Evolutionary conservation across 2,797 vertebrate genomes (phyloP).

Genomic region (Coregonus suidteri): DNA sequence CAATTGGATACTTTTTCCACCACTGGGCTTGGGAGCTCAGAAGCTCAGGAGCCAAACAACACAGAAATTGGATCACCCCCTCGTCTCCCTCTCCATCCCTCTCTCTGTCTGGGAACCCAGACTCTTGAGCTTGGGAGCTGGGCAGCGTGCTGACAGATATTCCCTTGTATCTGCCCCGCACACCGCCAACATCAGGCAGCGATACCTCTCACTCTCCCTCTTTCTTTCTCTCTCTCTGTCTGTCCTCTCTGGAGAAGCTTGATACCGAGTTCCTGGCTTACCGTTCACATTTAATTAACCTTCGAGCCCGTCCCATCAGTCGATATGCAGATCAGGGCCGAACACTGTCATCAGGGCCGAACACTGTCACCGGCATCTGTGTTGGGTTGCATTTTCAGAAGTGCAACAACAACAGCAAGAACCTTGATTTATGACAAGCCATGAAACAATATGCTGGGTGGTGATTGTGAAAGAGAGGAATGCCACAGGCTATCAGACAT

Average conservation of each 20-base stretch:
- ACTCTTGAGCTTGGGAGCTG: constrained; percentile 12
- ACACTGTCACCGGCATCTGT: constrained; percentile 49
- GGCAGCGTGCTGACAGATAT: constrained; percentile 41
- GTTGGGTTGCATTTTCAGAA: not conserved
- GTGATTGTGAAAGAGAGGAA: constrained; percentile 7
- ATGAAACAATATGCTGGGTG: not conserved
- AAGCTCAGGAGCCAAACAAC: too few relatives aligned
- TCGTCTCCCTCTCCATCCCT: too few relatives aligned
- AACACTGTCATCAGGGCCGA: constrained; percentile 66
- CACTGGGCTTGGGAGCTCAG: too few relatives aligned
- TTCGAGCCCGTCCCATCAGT: constrained; percentile 74
- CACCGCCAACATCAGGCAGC: constrained; percentile 59
- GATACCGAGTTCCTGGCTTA: constrained; percentile 70
- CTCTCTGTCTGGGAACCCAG: too few relatives aligned
- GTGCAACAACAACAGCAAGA: not conserved
- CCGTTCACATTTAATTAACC: constrained; percentile 82
- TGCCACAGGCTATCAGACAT: constrained; percentile 8
- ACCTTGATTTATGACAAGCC: not conserved
- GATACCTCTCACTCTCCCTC: constrained; percentile 59
- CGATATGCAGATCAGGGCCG: constrained; percentile 67
- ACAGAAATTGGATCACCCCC: too few relatives aligned
- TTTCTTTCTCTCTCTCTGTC: constrained; percentile 21
- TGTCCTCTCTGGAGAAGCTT: constrained; percentile 26
- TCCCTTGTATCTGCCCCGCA: constrained; percentile 38
- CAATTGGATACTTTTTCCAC: too few relatives aligned